Percentiles rank a stretch among this genome's conserved stretches.
phyloP scores from a whole-genome alignment of 2,797 vertebrate genomes.

The Gephyroberyx darwinii region DNA sequence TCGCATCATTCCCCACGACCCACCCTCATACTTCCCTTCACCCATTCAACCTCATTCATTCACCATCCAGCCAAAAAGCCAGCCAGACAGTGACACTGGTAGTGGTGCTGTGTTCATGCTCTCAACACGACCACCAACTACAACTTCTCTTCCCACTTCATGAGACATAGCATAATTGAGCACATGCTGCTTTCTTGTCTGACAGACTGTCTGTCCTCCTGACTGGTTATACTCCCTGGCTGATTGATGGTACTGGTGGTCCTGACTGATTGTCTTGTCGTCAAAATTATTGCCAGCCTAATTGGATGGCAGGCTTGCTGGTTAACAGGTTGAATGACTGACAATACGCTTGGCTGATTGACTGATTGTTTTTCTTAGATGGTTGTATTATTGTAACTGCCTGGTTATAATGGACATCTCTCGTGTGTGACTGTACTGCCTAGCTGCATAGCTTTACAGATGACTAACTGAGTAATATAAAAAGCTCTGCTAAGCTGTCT shows the following conservation, averaged over 20 bases:
- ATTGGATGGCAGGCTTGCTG: not conserved
- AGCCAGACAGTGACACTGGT: not conserved
- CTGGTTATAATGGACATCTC: constrained; percentile 30
- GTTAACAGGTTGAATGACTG: constrained; percentile 15
- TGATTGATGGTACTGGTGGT: too few relatives aligned
- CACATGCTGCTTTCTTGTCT: too few relatives aligned
- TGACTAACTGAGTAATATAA: constrained; percentile 29
- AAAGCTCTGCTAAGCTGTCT: constrained; percentile 43
- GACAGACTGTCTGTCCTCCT: too few relatives aligned
- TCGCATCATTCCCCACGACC: constrained; percentile 5
- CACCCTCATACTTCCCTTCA: not conserved
- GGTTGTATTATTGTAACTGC: constrained; percentile 27
- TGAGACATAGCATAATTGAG: too few relatives aligned
- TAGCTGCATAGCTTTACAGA: constrained; percentile 54
- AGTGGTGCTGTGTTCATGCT: not conserved
- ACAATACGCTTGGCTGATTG: constrained; percentile 26
- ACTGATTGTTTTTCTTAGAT: constrained; percentile 47
- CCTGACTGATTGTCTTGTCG: not conserved
- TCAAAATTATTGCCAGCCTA: constrained; percentile 8
- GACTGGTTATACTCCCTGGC: not conserved
- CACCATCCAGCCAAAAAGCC: not conserved
- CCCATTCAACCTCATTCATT: constrained; percentile 2
- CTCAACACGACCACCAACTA: not conserved
- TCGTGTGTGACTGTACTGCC: constrained; percentile 13
- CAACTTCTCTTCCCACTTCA: not conserved